Conservation (phyloP, 1,140 invertebrate species). For the Pteromalus puparum region DNA sequence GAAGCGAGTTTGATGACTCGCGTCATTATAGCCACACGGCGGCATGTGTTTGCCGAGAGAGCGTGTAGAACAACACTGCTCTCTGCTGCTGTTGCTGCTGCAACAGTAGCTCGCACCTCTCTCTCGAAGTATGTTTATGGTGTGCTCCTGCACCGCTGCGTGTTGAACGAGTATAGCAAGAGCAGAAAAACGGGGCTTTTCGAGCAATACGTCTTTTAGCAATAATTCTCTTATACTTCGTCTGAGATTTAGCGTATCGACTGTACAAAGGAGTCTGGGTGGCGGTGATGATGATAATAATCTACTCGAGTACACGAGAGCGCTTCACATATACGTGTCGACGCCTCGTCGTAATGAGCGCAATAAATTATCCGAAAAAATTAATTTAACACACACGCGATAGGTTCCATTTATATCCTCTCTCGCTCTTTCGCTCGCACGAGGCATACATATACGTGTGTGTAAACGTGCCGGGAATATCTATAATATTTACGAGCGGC, state of each 20-base stretch:
- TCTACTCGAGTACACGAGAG: not conserved
- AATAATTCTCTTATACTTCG: not conserved
- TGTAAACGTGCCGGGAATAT: not conserved
- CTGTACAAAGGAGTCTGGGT: not conserved
- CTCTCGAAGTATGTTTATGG: slow-evolving; percentile 28
- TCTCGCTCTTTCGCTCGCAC: not conserved
- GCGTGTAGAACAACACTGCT: not conserved
- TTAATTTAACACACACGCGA: not conserved
- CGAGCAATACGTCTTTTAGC: too few species aligned
- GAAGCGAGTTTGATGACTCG: slow-evolving; percentile 14
- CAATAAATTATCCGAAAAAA: not conserved
- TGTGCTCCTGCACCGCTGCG: not conserved
- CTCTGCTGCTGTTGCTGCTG: not conserved
- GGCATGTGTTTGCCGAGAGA: slow-evolving; percentile 38
- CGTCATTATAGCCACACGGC: not conserved
- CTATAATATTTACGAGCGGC: slow-evolving; percentile 22
- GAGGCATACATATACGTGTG: not conserved
- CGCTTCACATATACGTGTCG: too few species aligned
- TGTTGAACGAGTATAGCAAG: not conserved
- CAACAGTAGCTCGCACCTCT: not conserved
- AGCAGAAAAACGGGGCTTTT: not conserved
- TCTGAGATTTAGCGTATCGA: too few species aligned
- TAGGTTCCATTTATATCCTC: slow-evolving; percentile 2
- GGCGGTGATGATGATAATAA: not conserved
- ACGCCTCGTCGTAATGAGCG: not conserved